These are phyloP conservation scores for Fulmarus glacialis DNA, from an alignment of 2,113 vertebrate species.

Conservation along the genomic window DNA sequence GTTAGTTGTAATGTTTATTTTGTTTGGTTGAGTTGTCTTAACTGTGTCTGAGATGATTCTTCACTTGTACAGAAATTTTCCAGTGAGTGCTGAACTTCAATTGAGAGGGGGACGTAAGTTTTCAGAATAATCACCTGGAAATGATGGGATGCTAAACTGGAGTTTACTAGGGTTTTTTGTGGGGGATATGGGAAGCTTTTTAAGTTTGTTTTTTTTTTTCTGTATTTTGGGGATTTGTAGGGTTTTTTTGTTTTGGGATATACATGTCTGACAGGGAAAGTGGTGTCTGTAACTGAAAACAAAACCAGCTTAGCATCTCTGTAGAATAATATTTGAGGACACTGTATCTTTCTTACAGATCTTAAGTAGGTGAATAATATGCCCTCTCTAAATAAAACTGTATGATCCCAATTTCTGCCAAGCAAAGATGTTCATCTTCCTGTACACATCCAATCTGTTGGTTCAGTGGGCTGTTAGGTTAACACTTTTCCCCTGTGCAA, in stretches of 20 bases:
- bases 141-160: neutral
- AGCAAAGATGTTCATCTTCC: neutral
- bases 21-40: neutral
- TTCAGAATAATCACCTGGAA: neutral
- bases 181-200: neutral
- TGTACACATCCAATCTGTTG: neutral
- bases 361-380: neutral
- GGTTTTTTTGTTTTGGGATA: accelerated
- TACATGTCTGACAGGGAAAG: neutral
- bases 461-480: neutral
- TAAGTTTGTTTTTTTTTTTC: accelerated
- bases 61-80: neutral
- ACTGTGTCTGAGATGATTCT: neutral
- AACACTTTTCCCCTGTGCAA: neutral
- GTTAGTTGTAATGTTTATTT: neutral
- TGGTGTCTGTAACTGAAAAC: neutral
- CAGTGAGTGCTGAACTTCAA: neutral
- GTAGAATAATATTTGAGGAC: neutral
- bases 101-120: neutral
- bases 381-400: neutral
- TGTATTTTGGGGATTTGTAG: neutral
- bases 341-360: neutral
- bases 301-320: neutral
- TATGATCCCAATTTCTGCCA: neutral
- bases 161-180: neutral